Percentiles rank a stretch among this genome's conserved stretches.
Evolutionary conservation across 2,888 invertebrate species (phyloP).

Genomic region (Sicus ferrugineus): DNA sequence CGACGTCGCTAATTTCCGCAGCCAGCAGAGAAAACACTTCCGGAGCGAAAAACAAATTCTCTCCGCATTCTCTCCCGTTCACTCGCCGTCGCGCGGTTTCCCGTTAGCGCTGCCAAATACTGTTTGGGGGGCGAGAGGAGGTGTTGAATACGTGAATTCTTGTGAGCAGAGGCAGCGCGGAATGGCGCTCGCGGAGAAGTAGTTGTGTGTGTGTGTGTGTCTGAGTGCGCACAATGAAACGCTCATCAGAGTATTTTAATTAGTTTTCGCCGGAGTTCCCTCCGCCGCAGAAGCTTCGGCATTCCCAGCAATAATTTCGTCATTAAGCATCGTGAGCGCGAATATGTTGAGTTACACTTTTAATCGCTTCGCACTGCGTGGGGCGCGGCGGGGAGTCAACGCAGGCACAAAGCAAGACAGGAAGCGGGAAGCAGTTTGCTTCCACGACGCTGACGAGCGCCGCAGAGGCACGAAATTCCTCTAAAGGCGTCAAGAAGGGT

Average conservation of each 20-base stretch:
- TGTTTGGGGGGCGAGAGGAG: neutral
- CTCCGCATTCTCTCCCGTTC: too few relatives aligned
- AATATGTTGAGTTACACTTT: conserved; percentile 32
- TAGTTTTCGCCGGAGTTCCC: conserved; percentile 17
- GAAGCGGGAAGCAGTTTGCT: neutral
- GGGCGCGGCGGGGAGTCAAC: neutral
- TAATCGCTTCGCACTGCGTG: conserved; percentile 28
- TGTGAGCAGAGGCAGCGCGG: too few relatives aligned
- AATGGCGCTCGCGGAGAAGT: too few relatives aligned
- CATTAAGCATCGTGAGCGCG: conserved; percentile 29
- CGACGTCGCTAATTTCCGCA: conserved; percentile 20
- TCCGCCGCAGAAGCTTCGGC: neutral
- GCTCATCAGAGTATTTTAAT: conserved; percentile 25
- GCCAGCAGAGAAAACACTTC: conserved; percentile 13
- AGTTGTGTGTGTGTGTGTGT: neutral
- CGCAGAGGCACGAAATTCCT: too few relatives aligned
- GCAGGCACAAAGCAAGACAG: neutral
- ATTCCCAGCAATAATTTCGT: conserved; percentile 26
- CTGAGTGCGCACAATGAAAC: conserved; percentile 1
- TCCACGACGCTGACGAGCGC: neutral
- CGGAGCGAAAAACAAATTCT: too few relatives aligned
- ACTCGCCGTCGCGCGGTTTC: too few relatives aligned
- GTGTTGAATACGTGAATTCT: neutral
- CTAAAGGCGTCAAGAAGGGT: neutral
- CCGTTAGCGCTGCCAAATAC: neutral